Conservation (phyloP, 2,113 vertebrate genomes). For the Actinemys pallida region DNA sequence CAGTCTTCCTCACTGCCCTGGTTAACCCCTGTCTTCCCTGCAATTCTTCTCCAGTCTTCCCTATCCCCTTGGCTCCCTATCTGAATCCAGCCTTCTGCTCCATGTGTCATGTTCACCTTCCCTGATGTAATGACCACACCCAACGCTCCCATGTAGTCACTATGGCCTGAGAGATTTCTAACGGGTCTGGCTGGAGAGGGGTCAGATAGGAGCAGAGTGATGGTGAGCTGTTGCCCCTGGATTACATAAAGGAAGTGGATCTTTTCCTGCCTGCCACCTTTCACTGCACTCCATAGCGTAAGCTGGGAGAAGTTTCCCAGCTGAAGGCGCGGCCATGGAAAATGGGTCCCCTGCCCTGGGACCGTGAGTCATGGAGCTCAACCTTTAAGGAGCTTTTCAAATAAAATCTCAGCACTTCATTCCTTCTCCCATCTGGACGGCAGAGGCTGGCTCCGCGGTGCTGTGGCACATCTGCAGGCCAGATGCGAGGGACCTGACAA, state of each 20-base stretch:
- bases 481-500: slow-evolving; percentile 75
- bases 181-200: neutral
- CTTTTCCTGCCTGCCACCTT: neutral
- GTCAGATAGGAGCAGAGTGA: neutral
- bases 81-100: neutral
- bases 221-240: neutral
- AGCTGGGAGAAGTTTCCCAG: neutral
- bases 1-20: neutral
- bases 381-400: neutral
- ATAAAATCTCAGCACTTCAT: neutral
- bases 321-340: neutral
- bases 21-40: neutral
- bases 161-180: neutral
- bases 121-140: neutral
- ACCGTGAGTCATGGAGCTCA: slow-evolving; percentile 2
- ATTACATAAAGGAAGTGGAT: neutral
- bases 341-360: neutral
- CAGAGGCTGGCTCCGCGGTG: slow-evolving; percentile 36
- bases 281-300: neutral
- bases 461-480: slow-evolving; percentile 73
- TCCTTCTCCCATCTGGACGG: slow-evolving; percentile 73
- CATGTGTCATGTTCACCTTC: neutral
- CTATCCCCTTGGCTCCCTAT: neutral
- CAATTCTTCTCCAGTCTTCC: neutral
- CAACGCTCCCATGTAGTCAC: neutral